Base-by-base conservation (phyloP, 2,888 invertebrate species). In the Agriopis aurantiaria region DNA sequence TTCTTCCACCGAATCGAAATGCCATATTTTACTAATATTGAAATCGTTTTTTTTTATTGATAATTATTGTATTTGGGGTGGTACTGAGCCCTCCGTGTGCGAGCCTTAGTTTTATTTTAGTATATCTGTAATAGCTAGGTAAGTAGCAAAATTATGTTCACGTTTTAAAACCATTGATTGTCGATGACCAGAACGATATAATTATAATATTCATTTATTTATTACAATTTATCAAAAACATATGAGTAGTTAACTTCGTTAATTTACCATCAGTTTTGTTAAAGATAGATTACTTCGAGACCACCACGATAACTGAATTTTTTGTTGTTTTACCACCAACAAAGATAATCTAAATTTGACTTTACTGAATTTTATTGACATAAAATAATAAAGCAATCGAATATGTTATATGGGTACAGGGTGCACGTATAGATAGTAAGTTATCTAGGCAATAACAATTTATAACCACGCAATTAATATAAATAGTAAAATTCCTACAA, bases 361-460 rank as follows among this genome's bases (percentile, higher is more conserved):
- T 17, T 10, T 17, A 33, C 45, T 52, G 14, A 53, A 53, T 23
- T 11, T 41, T 60, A 60, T 60, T 41, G 60, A 53, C 17, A n/a
- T 41, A 17, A 51, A 62, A 17, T 45, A 45, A 62, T 55, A 62
- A 62, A 53, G n/a, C 33, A 53, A 58, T 58, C 12, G 46, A 46
- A 58, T 41, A 33, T 58, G 23, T 52, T 14, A 52, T 41, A 57
- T 57, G 41, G 55, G 9, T n/a, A 60, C 40, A 40, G 48, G 1
- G 7, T 40, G 40, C n/a, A 17, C 9, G 48, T 11, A 49, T 3
- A 41, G 51, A 61, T 51, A 51, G 17, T 49, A 17, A 51, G 14
- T 51, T 41, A 61, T 61, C 51, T 8, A 14, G 23, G 62, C 33
- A 62, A 62, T 62, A 45, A 53, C 14, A n/a, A 43, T 46, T 58